phyloP scores from a whole-genome alignment of 2,888 invertebrate species.

The Thereva nobilitata region DNA sequence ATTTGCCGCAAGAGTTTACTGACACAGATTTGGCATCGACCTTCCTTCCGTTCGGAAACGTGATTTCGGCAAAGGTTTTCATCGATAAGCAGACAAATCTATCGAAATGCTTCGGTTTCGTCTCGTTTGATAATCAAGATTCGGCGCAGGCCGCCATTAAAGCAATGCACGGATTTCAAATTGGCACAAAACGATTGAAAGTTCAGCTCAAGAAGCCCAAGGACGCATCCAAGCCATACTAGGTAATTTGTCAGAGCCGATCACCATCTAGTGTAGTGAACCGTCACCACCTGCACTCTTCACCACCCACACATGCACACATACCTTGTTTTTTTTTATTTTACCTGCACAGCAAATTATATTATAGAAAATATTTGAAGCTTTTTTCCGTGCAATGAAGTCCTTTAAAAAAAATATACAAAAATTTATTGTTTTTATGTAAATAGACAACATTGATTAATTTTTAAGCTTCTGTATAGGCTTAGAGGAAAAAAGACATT shows the following conservation, averaged over 20 bases:
- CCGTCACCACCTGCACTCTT: no score
- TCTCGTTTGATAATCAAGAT: constrained; percentile 91
- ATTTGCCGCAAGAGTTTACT: constrained; percentile 97
- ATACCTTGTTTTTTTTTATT: no score
- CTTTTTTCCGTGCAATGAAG: no score
- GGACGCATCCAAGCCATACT: constrained; percentile 92
- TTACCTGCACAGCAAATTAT: no score
- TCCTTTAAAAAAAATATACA: background rate
- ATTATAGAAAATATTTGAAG: no score
- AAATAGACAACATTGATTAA: constrained; percentile 1
- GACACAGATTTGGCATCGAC: constrained; percentile 96
- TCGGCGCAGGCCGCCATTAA: constrained; percentile 95
- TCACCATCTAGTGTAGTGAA: no score
- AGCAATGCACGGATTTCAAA: constrained; percentile 98
- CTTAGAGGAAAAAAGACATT: constrained; percentile 16
- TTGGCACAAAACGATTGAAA: constrained; percentile 96
- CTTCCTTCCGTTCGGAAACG: constrained; percentile 96
- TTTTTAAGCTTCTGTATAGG: background rate
- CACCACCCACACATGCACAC: no score
- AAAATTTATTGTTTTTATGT: background rate
- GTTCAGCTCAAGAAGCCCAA: constrained; percentile 95
- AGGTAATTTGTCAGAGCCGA: constrained; percentile 53
- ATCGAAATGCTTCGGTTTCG: constrained; percentile 99
- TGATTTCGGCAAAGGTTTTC: constrained; percentile 99
- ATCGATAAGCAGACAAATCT: constrained; percentile 99